These are phyloP conservation scores for Neoarius graeffei DNA, from an alignment of 2,113 vertebrate species.

Conservation along the genomic window DNA sequence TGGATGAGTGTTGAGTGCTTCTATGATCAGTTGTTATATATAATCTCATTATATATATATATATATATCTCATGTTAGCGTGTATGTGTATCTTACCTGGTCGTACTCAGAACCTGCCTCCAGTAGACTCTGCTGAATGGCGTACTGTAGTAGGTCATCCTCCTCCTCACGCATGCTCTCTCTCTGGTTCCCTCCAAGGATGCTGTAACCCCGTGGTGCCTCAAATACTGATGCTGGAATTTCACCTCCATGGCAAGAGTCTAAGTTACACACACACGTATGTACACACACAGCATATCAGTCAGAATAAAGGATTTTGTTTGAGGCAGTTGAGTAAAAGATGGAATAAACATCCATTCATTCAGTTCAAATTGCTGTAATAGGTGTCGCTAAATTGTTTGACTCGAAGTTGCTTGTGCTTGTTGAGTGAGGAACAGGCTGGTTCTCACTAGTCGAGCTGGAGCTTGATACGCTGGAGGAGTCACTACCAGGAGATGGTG, in stretches of 20 bases:
- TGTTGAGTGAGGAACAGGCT: neutral
- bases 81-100: slow-evolving; percentile 77
- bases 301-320: neutral
- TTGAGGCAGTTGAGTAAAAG: neutral
- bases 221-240: slow-evolving; percentile 90
- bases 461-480: slow-evolving; percentile 96
- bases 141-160: slow-evolving; percentile 92
- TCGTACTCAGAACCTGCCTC: slow-evolving; percentile 93
- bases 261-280: slow-evolving; percentile 66
- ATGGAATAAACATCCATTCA: neutral
- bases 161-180: slow-evolving; percentile 85
- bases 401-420: neutral
- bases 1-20: neutral
- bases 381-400: neutral
- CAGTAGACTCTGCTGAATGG: slow-evolving; percentile 96
- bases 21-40: too few species aligned
- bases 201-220: slow-evolving; percentile 87
- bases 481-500: slow-evolving; percentile 90
- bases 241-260: slow-evolving; percentile 86
- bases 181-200: slow-evolving; percentile 86
- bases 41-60: neutral
- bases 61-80: neutral
- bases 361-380: neutral
- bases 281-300: slow-evolving; percentile 28
- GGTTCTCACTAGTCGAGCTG: slow-evolving; percentile 85